Percentiles rank a stretch among this genome's conserved stretches.
phyloP scores from a whole-genome alignment of 2,113 vertebrate species.

The Perca fluviatilis region DNA sequence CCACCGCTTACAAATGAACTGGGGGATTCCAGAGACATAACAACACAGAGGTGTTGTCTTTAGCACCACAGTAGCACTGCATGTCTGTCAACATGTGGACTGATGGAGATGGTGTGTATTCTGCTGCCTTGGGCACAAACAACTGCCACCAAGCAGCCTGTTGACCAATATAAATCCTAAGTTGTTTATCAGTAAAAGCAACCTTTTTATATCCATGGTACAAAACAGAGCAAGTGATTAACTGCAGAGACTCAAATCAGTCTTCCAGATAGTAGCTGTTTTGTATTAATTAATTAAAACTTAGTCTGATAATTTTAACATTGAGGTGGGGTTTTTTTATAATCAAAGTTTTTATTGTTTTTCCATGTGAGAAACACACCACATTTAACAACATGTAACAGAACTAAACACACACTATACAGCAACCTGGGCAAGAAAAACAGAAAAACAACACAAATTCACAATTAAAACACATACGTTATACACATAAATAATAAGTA shows the following conservation, averaged over 20 bases:
- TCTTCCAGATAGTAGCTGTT: background rate
- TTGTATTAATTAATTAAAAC: background rate
- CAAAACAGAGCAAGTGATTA: background rate
- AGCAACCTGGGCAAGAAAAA: no score
- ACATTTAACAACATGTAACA: no score
- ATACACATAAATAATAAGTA: no score
- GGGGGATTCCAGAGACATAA: background rate
- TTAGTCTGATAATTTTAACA: background rate
- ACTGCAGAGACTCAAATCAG: background rate
- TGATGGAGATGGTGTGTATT: constrained; percentile 54
- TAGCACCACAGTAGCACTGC: constrained; percentile 44
- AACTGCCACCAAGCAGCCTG: background rate
- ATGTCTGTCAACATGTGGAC: constrained; percentile 58
- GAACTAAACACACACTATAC: no score
- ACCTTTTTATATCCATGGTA: constrained; percentile 1
- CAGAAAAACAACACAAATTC: no score
- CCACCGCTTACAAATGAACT: constrained; percentile 28
- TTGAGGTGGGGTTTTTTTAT: no score
- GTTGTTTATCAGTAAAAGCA: constrained; percentile 28
- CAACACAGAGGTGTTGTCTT: constrained; percentile 62
- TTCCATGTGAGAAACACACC: no score
- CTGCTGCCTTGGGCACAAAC: constrained; percentile 28
- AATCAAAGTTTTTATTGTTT: no score
- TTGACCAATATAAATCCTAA: background rate
- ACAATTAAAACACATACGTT: no score